Percentiles rank a stretch among this genome's conserved stretches.
These are phyloP conservation scores for Hyposoter dolosus DNA, from an alignment of 2,888 invertebrate genomes.

Conservation along the genomic window DNA sequence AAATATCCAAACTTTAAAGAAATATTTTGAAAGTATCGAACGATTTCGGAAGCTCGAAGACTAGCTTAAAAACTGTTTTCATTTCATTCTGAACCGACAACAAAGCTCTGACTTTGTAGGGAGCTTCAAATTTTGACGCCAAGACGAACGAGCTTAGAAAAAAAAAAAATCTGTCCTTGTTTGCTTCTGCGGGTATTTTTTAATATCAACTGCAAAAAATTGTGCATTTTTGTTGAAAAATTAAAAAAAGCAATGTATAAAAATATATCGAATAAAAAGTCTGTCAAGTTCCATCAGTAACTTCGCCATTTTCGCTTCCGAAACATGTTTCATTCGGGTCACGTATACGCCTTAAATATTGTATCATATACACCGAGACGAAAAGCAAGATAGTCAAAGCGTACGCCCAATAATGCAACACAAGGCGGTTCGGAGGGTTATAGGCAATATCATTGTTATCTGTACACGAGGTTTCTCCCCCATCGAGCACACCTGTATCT, in stretches of 20 bases:
- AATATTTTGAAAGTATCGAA: not conserved
- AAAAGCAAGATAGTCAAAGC: not conserved
- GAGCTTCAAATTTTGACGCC: not conserved
- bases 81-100: not conserved
- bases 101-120: not conserved
- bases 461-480: conserved; percentile 7
- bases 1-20: conserved; percentile 1
- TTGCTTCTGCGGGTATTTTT: not conserved
- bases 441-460: conserved; percentile 28
- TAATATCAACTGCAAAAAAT: not conserved
- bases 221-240: not conserved
- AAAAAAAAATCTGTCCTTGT: not conserved
- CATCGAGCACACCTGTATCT: not conserved
- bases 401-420: conserved; percentile 44
- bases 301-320: conserved; percentile 33
- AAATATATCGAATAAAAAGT: not conserved
- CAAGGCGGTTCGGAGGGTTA: conserved; percentile 8
- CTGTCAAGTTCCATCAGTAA: conserved; percentile 2
- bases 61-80: not conserved
- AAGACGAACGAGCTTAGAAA: not conserved
- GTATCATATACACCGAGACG: not conserved
- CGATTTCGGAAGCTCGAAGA: not conserved
- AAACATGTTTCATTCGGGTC: conserved; percentile 38
- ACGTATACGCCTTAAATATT: conserved; percentile 47
- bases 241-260: not conserved